These are phyloP conservation scores for Scaptomyza parva DNA, from an alignment of 2,888 invertebrate species.

Conservation along the genomic window DNA sequence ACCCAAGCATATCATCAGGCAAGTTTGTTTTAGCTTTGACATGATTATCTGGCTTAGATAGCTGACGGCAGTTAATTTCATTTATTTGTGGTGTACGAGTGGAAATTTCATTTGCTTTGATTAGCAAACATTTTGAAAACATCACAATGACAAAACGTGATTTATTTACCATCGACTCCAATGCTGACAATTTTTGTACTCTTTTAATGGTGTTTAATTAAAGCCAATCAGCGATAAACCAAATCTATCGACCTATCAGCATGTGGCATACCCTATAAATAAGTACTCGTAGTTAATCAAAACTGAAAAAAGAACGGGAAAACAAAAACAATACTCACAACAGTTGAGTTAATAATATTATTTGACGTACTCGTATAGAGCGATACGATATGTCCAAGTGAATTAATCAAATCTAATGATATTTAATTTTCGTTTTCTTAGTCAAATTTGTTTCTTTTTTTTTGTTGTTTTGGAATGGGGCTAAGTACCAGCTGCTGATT, in stretches of 20 bases:
- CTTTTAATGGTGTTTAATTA: constrained; percentile 80
- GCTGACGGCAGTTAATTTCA: constrained; percentile 67
- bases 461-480: constrained; percentile 12
- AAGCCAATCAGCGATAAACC: constrained; percentile 76
- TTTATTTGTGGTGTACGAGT: constrained; percentile 58
- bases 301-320: not conserved
- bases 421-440: constrained; percentile 67
- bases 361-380: constrained; percentile 40
- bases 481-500: constrained; percentile 25
- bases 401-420: constrained; percentile 80
- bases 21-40: constrained; percentile 44
- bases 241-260: constrained; percentile 68
- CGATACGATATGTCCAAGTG: constrained; percentile 68
- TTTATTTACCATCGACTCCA: constrained; percentile 51
- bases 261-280: constrained; percentile 61
- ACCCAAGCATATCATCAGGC: constrained; percentile 47
- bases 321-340: not conserved
- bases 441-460: constrained; percentile 35
- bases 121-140: constrained; percentile 72
- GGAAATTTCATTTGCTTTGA: constrained; percentile 53
- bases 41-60: constrained; percentile 69
- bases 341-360: constrained; percentile 31
- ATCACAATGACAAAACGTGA: constrained; percentile 78
- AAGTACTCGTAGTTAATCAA: constrained; percentile 62
- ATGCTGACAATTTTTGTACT: constrained; percentile 69